phyloP scores from a whole-genome alignment of 2,797 vertebrate genomes.

The Chloroceryle inda region DNA sequence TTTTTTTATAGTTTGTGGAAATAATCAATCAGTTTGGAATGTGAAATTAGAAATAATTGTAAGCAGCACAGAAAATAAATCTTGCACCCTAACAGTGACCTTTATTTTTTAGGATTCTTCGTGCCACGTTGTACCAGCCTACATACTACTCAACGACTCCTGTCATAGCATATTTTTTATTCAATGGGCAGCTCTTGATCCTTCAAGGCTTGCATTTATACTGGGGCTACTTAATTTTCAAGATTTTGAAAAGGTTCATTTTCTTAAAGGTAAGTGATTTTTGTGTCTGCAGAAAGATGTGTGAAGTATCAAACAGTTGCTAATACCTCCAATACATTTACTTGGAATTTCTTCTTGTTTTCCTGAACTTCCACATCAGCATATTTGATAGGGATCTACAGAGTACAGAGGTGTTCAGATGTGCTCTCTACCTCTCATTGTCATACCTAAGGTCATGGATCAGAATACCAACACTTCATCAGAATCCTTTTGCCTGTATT shows the following conservation, averaged over 20 bases:
- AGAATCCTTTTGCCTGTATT: neutral
- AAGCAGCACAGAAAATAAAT: neutral
- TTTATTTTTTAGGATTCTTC: slow-evolving; percentile 86
- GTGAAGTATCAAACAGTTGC: neutral
- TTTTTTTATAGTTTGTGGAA: neutral
- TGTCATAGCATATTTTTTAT: slow-evolving; percentile 91
- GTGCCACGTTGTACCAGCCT: slow-evolving; percentile 88
- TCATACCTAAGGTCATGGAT: neutral
- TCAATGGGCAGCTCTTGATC: slow-evolving; percentile 87
- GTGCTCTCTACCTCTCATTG: neutral
- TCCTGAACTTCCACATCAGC: neutral
- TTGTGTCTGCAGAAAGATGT: neutral
- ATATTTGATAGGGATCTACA: neutral
- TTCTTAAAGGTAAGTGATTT: slow-evolving; percentile 85
- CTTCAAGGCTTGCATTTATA: slow-evolving; percentile 90
- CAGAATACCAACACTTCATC: neutral
- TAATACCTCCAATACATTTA: neutral
- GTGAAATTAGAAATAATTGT: neutral
- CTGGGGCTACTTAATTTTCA: slow-evolving; percentile 90
- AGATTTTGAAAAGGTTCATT: slow-evolving; percentile 89
- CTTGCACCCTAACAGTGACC: neutral
- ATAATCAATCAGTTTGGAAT: neutral
- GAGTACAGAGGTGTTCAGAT: neutral
- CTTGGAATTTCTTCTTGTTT: neutral
- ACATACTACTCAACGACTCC: slow-evolving; percentile 81